Evolutionary conservation across 2,797 vertebrate species (phyloP).

Genomic region (Rhincodon typus): DNA sequence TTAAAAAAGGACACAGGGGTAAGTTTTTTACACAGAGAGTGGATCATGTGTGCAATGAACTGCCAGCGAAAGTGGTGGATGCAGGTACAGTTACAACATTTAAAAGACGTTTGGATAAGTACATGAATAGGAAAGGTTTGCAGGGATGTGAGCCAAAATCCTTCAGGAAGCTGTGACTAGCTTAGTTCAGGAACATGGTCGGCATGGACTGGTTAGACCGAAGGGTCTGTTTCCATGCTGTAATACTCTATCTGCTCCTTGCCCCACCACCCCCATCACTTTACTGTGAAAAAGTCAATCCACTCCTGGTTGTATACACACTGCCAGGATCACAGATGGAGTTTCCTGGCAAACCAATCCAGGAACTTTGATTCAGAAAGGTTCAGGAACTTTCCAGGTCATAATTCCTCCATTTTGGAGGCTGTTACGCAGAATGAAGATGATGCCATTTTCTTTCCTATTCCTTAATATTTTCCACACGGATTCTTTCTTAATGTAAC

Average conservation of each 20-base stretch:
- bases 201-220: too few species aligned
- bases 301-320: neutral
- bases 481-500: neutral
- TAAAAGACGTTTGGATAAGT: too few species aligned
- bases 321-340: neutral
- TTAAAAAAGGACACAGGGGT: too few species aligned
- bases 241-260: neutral
- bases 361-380: neutral
- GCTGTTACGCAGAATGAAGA: neutral
- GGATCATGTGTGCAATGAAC: too few species aligned
- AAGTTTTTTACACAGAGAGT: too few species aligned
- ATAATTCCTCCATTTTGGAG: neutral
- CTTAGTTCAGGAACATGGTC: too few species aligned
- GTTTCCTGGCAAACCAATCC: neutral
- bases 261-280: neutral
- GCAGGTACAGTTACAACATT: too few species aligned
- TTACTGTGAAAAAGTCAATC: neutral
- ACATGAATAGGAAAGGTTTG: too few species aligned
- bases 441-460: neutral
- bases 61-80: too few species aligned
- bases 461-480: neutral
- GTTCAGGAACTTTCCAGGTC: neutral
- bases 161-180: too few species aligned
- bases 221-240: too few species aligned
- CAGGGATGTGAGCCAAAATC: too few species aligned